Evolutionary conservation across 2,113 vertebrate genomes (phyloP).

Genomic region (Dolichotis patagonum): DNA sequence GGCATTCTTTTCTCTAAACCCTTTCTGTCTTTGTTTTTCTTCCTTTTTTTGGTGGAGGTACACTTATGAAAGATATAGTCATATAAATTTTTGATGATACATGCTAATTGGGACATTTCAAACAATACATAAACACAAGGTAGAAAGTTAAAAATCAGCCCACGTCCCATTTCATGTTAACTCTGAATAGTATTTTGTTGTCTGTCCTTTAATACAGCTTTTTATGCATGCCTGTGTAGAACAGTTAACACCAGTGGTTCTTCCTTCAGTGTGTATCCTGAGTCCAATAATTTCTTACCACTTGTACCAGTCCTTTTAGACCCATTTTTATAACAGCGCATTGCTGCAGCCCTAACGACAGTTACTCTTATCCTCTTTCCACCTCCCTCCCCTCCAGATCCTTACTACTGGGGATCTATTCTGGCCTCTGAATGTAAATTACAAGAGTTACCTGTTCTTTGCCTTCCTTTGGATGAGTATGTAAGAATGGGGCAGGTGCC

Average conservation of each 20-base stretch:
- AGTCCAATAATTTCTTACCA: not conserved
- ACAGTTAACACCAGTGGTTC: not conserved
- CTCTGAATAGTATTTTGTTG: not conserved
- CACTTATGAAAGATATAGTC: not conserved
- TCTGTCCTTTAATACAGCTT: not conserved
- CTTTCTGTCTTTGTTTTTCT: not conserved
- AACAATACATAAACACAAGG: not conserved
- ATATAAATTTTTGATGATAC: not conserved
- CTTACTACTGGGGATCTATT: not conserved
- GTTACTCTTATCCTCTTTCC: not conserved
- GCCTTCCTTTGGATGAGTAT: not conserved
- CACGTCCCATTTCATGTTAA: not conserved
- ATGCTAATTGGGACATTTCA: not conserved
- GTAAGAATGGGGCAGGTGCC: not conserved
- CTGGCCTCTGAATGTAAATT: not conserved
- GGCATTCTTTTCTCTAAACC: not conserved
- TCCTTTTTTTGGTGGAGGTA: not conserved
- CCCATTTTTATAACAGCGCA: not conserved
- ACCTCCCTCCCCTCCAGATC: not conserved
- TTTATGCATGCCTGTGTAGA: not conserved
- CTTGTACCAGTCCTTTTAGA: not conserved
- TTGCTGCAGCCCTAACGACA: not conserved
- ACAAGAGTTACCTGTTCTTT: not conserved
- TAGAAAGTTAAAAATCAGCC: not conserved
- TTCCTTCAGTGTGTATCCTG: not conserved